A percentile compares a stretch with the other conserved stretches of the same genome.
Conservation (phyloP, 1,140 invertebrate genomes). For the Ceratitis capitata region DNA sequence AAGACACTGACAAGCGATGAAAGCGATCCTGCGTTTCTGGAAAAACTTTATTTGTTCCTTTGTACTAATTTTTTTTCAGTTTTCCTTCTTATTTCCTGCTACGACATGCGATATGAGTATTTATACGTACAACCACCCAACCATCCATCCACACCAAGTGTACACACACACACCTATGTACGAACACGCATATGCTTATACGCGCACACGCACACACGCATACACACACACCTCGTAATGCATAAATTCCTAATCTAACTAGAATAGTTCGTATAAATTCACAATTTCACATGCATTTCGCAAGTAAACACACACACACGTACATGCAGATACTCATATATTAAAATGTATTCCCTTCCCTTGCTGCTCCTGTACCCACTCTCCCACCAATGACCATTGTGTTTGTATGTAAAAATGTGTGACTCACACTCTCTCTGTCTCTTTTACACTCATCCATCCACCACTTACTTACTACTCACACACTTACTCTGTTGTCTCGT, state of each 20-base stretch:
- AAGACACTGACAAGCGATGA: not conserved
- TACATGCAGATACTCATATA: not conserved
- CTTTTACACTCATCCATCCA: not conserved
- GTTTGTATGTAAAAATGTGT: conserved; percentile 34
- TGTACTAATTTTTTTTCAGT: not conserved
- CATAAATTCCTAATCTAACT: conserved; percentile 8
- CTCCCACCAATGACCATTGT: not conserved
- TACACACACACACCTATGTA: not conserved
- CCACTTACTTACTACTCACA: no score
- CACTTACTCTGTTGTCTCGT: not conserved
- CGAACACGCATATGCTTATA: not conserved
- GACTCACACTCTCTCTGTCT: conserved; percentile 23
- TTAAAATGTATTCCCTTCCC: not conserved
- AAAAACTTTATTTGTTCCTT: not conserved
- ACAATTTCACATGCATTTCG: not conserved
- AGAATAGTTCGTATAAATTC: conserved; percentile 9
- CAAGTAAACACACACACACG: not conserved
- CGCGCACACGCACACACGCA: not conserved
- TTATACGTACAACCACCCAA: not conserved
- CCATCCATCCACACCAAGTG: not conserved
- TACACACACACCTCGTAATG: not conserved
- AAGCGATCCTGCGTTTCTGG: not conserved
- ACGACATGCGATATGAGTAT: no score
- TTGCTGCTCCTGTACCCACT: not conserved
- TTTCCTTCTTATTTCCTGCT: not conserved